Evolutionary conservation across 2,888 invertebrate species (phyloP).

Genomic region (Mylabris sibirica): DNA sequence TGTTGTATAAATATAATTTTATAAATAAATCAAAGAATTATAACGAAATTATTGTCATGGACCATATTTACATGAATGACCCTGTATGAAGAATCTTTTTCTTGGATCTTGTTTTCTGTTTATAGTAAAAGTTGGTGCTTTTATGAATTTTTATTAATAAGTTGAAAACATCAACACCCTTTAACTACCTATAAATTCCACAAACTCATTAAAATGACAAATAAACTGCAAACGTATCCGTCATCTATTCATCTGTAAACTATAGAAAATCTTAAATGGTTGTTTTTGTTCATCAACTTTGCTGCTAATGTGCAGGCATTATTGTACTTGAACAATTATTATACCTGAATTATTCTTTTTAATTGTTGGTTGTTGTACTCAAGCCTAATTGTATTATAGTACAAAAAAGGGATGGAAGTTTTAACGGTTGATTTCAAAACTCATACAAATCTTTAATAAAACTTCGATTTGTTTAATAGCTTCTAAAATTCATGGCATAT

Average conservation of each 20-base stretch:
- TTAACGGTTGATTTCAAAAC: background rate
- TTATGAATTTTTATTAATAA: too few species aligned
- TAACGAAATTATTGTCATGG: too few species aligned
- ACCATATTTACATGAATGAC: too few species aligned
- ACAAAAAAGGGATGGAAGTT: background rate
- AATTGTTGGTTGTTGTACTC: background rate
- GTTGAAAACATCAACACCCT: too few species aligned
- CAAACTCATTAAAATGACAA: background rate
- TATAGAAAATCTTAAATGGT: slow-evolving; percentile 7
- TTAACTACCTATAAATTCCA: background rate
- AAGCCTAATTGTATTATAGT: background rate
- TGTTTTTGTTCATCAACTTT: background rate
- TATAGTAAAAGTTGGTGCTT: too few species aligned
- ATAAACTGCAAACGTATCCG: background rate
- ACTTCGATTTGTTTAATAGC: slow-evolving; percentile 51
- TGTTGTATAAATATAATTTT: too few species aligned
- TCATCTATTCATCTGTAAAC: background rate
- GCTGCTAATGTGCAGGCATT: slow-evolving; percentile 9
- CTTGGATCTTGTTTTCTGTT: too few species aligned
- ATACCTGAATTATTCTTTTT: too few species aligned
- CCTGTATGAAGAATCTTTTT: too few species aligned
- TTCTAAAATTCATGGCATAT: slow-evolving; percentile 47
- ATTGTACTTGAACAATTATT: slow-evolving; percentile 25
- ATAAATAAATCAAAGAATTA: too few species aligned
- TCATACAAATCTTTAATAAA: slow-evolving; percentile 43